phyloP scores from a whole-genome alignment of 2,113 vertebrate species.

The Corynorhinus townsendii region DNA sequence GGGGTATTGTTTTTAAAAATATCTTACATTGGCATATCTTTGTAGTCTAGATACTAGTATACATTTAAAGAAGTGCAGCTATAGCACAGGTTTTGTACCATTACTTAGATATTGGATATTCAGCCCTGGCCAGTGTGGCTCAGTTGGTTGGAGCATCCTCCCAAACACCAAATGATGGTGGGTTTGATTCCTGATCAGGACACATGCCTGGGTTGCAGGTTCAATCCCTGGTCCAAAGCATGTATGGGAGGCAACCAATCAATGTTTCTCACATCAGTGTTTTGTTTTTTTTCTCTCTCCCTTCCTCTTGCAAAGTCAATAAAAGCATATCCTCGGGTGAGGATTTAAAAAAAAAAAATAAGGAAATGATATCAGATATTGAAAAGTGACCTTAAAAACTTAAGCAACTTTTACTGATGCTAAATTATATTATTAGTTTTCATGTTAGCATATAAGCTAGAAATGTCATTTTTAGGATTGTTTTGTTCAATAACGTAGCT shows the following conservation, averaged over 20 bases:
- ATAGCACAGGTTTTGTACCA: neutral
- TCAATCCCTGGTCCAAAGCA: neutral
- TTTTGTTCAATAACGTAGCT: slow-evolving; percentile 24
- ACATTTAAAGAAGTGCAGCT: neutral
- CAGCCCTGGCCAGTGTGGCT: neutral
- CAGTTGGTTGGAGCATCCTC: neutral
- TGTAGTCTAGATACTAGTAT: neutral
- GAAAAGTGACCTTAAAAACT: neutral
- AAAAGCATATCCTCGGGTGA: neutral
- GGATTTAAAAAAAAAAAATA: neutral
- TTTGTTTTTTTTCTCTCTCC: neutral
- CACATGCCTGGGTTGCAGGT: neutral
- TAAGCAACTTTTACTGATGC: neutral
- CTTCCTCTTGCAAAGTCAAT: neutral
- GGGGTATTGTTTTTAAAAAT: too few relatives aligned
- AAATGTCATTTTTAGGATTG: slow-evolving; percentile 1
- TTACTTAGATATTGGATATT: slow-evolving; percentile 20
- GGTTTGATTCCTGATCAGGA: neutral
- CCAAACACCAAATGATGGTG: neutral
- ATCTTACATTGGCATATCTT: neutral
- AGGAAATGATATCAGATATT: neutral
- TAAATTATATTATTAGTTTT: slow-evolving; percentile 15
- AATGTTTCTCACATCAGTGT: neutral
- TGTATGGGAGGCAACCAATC: neutral
- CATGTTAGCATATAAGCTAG: neutral